Evolutionary conservation across 2,113 vertebrate genomes (phyloP).

Genomic region (Notarius quadriscutis): DNA sequence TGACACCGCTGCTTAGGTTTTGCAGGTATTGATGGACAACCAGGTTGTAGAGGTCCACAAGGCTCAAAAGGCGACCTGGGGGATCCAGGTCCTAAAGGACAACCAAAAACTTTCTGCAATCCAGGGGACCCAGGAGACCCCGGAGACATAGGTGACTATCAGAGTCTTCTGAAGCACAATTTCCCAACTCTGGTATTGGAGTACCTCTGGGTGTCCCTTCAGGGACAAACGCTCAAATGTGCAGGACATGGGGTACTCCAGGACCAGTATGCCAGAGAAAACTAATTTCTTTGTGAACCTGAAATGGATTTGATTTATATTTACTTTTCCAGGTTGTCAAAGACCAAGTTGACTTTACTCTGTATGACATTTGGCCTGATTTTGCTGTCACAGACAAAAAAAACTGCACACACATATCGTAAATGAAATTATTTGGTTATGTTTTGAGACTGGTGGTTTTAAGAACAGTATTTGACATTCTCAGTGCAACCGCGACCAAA

Average conservation of each 20-base stretch:
- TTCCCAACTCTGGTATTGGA: not conserved
- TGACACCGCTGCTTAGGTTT: slow-evolving; percentile 54
- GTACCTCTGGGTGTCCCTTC: not conserved
- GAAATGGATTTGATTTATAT: not conserved
- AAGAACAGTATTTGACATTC: not conserved
- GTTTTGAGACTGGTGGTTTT: not conserved
- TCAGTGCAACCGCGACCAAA: not conserved
- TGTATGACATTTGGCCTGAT: not conserved
- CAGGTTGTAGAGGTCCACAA: slow-evolving; percentile 52
- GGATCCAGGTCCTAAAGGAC: slow-evolving; percentile 58
- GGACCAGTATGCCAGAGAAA: not conserved
- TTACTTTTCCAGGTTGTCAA: not conserved
- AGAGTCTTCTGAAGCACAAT: not conserved
- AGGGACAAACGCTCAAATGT: not conserved
- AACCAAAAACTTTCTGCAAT: not conserved
- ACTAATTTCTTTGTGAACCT: not conserved
- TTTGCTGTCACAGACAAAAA: too few relatives aligned
- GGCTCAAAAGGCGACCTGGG: slow-evolving; percentile 64
- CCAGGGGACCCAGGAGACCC: slow-evolving; percentile 60
- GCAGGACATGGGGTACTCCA: not conserved
- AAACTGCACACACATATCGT: not conserved
- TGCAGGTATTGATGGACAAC: slow-evolving; percentile 47
- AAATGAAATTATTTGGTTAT: not conserved
- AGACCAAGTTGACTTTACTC: not conserved
- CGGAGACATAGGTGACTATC: slow-evolving; percentile 59